phyloP scores from a whole-genome alignment of 2,113 vertebrate genomes.

The Megaceryle torquata region DNA sequence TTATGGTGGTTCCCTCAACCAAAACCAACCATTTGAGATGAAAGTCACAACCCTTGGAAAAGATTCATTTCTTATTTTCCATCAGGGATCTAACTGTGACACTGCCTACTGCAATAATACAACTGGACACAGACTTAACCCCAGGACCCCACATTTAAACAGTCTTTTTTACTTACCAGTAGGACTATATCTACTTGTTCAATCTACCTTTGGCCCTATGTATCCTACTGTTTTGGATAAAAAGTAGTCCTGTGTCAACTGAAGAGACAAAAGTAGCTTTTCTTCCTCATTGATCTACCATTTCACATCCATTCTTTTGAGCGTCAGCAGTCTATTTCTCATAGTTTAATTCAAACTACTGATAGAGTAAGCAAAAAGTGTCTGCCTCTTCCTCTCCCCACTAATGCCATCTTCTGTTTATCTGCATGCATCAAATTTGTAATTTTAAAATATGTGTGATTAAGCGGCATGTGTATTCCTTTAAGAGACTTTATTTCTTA shows the following conservation, averaged over 20 bases:
- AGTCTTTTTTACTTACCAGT: neutral
- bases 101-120: neutral
- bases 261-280: neutral
- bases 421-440: neutral
- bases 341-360: neutral
- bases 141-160: neutral
- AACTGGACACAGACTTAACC: neutral
- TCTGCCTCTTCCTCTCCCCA: neutral
- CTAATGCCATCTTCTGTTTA: neutral
- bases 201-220: neutral
- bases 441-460: neutral
- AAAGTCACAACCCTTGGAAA: no score
- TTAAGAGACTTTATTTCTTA: constrained; percentile 53
- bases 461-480: neutral
- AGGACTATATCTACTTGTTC: neutral
- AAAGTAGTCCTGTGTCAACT: fast-evolving
- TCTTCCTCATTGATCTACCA: neutral
- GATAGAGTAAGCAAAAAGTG: neutral
- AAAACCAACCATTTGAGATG: no score
- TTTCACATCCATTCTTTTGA: neutral
- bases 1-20: no score
- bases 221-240: neutral
- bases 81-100: neutral
- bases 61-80: neutral
- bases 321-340: neutral